Evolutionary conservation across 2,888 invertebrate genomes (phyloP), one percentile per base, ranked within the genome.

Genomic region (Hydrotaea diabolus): DNA sequence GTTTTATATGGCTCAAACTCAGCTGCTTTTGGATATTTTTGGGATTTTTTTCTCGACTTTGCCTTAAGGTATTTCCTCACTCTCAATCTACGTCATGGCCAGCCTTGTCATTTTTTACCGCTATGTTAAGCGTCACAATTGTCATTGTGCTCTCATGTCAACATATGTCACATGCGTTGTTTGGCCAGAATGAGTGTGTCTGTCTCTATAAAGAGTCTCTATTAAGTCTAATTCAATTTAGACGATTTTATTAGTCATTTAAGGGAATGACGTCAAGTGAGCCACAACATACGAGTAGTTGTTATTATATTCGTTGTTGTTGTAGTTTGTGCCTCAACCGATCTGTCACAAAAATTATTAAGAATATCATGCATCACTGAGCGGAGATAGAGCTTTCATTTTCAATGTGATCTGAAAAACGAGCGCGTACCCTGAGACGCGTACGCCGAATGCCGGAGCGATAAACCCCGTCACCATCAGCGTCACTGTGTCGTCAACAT

Each of bases 261-360:
- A 85, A 69, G 64, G 73, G 53, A 57, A 82, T 85, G 84, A 85
- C 84, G 84, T 85, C 84, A 82, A 83, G 66, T 73, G 76, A 57
- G 23, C n/a, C 64, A 31, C 21, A 21, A 15, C 43, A 43, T 19
- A 15, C 31, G 39, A 8, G 9, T 19, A 57, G 31, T 4, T 31
- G 31, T 31, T 31, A 7, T 31, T 31, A 62, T 26, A 26, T 31
- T 39, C 43, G 21, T 21, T 55, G 55, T 55, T 55, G 31, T 21
- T 57, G 57, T 57, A 1, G 8, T 23, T 21, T 2, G 59, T 43
- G 64, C 36, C 74, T 78, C 69, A 71, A 31, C 71, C 13, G 55
- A 76, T 76, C 66, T 76, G 76, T 53, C 53, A 69, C 64, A 36
- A 19, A 64, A 55, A 76, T 66, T 66, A 76, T 66, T 66, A 64